These are phyloP conservation scores for Megaptera novaeangliae DNA, from an alignment of 2,113 vertebrate genomes.

Conservation along the genomic window DNA sequence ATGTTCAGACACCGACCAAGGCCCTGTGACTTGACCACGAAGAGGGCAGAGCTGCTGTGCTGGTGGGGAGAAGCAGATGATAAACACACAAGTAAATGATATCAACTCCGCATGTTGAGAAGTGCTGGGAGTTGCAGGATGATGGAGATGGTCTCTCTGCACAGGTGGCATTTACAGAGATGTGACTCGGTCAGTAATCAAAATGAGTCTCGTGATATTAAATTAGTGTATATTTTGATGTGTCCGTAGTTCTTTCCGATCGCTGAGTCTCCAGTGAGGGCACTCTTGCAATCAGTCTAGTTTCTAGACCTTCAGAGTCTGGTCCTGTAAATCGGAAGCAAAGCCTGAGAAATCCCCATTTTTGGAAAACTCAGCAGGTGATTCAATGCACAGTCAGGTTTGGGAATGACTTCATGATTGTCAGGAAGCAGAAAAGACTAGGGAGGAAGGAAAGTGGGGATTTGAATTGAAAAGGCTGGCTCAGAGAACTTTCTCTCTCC, in stretches of 20 bases:
- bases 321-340: neutral
- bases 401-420: neutral
- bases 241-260: neutral
- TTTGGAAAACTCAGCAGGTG: neutral
- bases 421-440: neutral
- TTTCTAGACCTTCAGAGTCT: neutral
- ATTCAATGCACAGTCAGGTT: no score
- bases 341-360: neutral
- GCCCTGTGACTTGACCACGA: rapidly evolving
- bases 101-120: rapidly evolving
- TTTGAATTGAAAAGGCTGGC: neutral
- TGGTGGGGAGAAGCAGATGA: neutral
- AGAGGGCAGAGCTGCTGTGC: rapidly evolving
- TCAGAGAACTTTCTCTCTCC: neutral
- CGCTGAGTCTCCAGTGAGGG: neutral
- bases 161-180: neutral
- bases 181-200: neutral
- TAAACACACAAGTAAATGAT: no score
- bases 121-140: rapidly evolving
- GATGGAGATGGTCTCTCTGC: neutral
- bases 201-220: neutral
- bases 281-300: neutral
- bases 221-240: neutral
- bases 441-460: neutral
- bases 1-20: rapidly evolving